Evolutionary conservation across 2,797 vertebrate genomes (phyloP).

Genomic region (Syndactyla subalaris): DNA sequence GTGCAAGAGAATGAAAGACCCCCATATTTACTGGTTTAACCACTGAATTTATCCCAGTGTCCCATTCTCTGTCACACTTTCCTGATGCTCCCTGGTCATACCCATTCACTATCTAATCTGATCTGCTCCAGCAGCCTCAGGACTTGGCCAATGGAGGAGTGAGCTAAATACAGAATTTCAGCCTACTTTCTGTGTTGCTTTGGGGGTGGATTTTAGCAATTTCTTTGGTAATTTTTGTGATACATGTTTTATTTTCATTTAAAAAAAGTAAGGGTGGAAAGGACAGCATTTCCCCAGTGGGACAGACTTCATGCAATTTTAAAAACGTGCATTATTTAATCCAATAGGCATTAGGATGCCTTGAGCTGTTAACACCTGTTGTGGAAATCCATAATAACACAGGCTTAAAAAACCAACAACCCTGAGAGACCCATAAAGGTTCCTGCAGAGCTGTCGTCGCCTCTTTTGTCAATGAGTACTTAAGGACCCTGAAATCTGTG

Average conservation of each 20-base stretch:
- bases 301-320: slow-evolving; percentile 61
- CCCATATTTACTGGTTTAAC: not conserved
- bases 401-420: slow-evolving; percentile 44
- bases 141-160: not conserved
- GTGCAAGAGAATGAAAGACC: not conserved
- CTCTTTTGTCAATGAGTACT: slow-evolving; percentile 38
- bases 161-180: not conserved
- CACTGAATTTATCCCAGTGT: not conserved
- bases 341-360: slow-evolving; percentile 55
- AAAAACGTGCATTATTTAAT: slow-evolving; percentile 67
- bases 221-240: not conserved
- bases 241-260: not conserved
- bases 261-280: not conserved
- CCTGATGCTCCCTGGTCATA: not conserved
- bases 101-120: not conserved
- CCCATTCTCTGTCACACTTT: not conserved
- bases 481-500: slow-evolving; percentile 21
- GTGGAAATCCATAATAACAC: slow-evolving; percentile 55
- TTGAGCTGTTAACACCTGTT: slow-evolving; percentile 66
- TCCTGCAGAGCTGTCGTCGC: not conserved
- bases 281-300: slow-evolving; percentile 19
- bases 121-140: not conserved
- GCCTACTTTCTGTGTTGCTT: not conserved
- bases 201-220: not conserved
- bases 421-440: slow-evolving; percentile 33